Evolutionary conservation across 1,140 invertebrate genomes (phyloP).

Genomic region (Araneus ventricosus): DNA sequence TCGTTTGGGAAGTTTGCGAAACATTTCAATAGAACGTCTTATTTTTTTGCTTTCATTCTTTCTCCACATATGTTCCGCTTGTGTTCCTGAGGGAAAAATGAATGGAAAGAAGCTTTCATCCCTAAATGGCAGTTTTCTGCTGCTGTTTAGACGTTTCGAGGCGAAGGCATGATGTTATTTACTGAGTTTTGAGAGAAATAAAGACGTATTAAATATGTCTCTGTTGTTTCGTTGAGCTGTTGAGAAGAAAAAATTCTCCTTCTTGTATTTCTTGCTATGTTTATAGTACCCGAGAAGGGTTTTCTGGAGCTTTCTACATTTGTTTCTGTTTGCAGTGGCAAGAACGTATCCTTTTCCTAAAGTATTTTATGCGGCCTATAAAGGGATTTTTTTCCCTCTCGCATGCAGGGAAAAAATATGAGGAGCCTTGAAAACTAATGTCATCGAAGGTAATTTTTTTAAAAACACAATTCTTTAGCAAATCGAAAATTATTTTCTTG

Average conservation of each 20-base stretch:
- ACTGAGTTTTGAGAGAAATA: not conserved
- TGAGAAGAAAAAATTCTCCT: not conserved
- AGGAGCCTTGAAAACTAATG: not conserved
- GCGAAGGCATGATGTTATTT: not conserved
- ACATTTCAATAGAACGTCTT: conserved; percentile 5
- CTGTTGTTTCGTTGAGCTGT: not conserved
- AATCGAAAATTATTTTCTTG: too few relatives aligned
- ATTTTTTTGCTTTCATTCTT: too few relatives aligned
- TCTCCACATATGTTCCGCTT: not conserved
- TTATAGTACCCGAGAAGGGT: not conserved
- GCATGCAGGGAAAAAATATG: too few relatives aligned
- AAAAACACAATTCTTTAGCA: too few relatives aligned
- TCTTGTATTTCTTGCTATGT: not conserved
- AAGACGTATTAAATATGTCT: not conserved
- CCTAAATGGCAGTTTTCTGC: conserved; percentile 23
- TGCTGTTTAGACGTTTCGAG: not conserved
- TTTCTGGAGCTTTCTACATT: not conserved
- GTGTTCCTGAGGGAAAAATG: not conserved
- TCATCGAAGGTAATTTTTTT: not conserved
- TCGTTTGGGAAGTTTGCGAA: not conserved
- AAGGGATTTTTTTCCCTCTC: too few relatives aligned
- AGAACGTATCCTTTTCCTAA: not conserved
- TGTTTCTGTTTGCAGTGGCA: not conserved
- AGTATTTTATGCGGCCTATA: not conserved
- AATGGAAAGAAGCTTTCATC: conserved; percentile 4